A percentile compares a stretch with the other conserved stretches of the same genome.
Evolutionary conservation across 1,140 invertebrate genomes (phyloP).

Genomic region (Panagrolaimus sp.): DNA sequence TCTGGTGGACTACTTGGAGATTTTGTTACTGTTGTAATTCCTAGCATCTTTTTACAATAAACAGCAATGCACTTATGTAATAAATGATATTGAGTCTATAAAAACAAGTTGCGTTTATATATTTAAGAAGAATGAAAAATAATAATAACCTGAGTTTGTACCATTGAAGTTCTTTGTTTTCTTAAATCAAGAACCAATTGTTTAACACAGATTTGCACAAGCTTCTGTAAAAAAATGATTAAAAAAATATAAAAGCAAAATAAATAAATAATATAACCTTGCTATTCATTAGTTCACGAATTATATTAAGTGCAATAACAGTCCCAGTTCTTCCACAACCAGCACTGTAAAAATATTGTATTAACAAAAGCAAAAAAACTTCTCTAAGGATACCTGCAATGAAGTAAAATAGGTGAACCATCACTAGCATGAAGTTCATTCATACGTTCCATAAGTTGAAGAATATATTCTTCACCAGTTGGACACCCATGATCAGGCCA

Average conservation of each 20-base stretch:
- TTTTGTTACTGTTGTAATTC: slow-evolving; percentile 1
- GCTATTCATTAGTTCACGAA: slow-evolving; percentile 18
- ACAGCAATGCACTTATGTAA: slow-evolving; percentile 22
- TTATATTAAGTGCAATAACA: slow-evolving; percentile 21
- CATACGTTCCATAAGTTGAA: slow-evolving; percentile 18
- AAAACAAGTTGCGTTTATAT: background rate
- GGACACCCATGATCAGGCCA: slow-evolving; percentile 26
- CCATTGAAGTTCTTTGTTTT: slow-evolving; percentile 23
- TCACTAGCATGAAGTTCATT: slow-evolving; percentile 17
- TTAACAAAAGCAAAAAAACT: background rate
- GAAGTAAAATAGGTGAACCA: slow-evolving; percentile 19
- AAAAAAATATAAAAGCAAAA: background rate
- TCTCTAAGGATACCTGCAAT: slow-evolving; percentile 10
- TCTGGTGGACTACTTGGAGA: slow-evolving; percentile 1
- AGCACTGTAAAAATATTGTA: background rate
- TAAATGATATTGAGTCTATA: slow-evolving; percentile 23
- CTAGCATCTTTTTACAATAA: slow-evolving; percentile 24
- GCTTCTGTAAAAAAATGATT: slow-evolving; percentile 14
- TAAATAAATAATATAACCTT: slow-evolving; percentile 16
- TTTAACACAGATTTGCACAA: slow-evolving; percentile 11
- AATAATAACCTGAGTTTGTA: slow-evolving; percentile 26
- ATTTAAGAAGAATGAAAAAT: background rate
- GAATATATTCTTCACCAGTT: slow-evolving; percentile 15
- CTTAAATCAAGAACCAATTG: slow-evolving; percentile 17
- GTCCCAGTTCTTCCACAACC: slow-evolving; percentile 23